Base-by-base conservation (phyloP, 2,888 invertebrate genomes). In the Pseudeuparius sepicola region DNA sequence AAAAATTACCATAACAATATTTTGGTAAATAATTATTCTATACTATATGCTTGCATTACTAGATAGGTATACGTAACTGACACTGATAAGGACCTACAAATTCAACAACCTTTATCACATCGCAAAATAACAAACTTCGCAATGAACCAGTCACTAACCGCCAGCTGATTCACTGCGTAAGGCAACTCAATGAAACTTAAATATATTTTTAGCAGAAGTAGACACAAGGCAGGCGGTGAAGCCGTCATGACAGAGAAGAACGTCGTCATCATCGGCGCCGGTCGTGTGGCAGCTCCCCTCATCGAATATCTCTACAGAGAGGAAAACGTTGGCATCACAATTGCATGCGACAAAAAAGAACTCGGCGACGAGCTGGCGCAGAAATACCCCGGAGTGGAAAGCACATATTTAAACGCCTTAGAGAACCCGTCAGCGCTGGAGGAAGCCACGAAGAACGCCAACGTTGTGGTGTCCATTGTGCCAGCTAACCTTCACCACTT, bases 261-360 rank as follows among this genome's bases (percentile, higher is more conserved):
- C 35, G 84, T 94, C 1, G 71, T 97, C 6, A 82, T 98, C 2
- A 68, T 99, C 7, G 98, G 98, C 1, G 93, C 97, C 20, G 98
- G 98, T 0, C 48, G 61, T 55, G 97, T 98, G 0, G 83, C 92
- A 1, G 83, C 85, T 0, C 98, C 98, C 0, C 71, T 96, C 2
- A 86, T 98, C 0, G 96, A 98, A 58, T 98, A 96, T 65, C 68
- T 98, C 15, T 74, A 86, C 36, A 71, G 88, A 31, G 86, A 92
- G 53, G 72, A 76, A 44, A 77, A 79, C 42, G 68, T 92, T 13
- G 73, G 75, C n/a, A 77, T 96, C 16, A 85, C 84, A 4, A 74
- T 96, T 3, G 63, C 61, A 7, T 60, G 60, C 24, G 61, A 61
- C 43, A 66, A 87, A 14, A 85, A 87, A 54, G 86, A 88, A 44